These are phyloP conservation scores for Siphlonurus alternatus DNA, from an alignment of 2,888 invertebrate genomes.

Conservation along the genomic window DNA sequence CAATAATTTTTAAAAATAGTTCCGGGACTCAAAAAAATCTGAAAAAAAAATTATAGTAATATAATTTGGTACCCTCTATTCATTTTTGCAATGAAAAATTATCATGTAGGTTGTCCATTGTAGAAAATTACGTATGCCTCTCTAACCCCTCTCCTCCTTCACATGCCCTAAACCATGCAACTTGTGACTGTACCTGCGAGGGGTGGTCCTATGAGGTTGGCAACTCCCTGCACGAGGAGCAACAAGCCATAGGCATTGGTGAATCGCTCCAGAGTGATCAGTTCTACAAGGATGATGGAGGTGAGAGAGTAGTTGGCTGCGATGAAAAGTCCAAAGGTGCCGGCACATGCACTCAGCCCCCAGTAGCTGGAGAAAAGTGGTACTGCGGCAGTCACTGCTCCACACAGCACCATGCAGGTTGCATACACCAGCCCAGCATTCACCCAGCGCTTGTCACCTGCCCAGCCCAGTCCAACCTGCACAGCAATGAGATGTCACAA, in stretches of 20 bases:
- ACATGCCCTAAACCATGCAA: too few species aligned
- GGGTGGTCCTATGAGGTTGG: conserved; percentile 82
- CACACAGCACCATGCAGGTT: conserved; percentile 51
- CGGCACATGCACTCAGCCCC: conserved; percentile 32
- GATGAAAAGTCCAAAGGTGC: conserved; percentile 74
- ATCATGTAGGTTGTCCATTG: too few species aligned
- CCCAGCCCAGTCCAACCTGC: conserved; percentile 66
- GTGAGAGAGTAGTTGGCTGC: conserved; percentile 85
- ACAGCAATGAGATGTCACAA: conserved; percentile 16
- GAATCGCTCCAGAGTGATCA: conserved; percentile 80
- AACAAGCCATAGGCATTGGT: conserved; percentile 84
- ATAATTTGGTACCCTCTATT: too few species aligned
- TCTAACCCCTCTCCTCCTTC: too few species aligned
- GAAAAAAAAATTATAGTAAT: too few species aligned
- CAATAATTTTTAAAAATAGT: too few species aligned
- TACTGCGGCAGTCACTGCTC: conserved; percentile 41
- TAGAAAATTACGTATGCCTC: too few species aligned
- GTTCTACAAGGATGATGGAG: conserved; percentile 70
- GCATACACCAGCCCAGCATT: conserved; percentile 72
- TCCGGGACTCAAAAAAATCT: too few species aligned
- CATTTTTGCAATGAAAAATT: too few species aligned
- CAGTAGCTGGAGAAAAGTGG: conserved; percentile 36
- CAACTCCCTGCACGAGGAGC: conserved; percentile 78
- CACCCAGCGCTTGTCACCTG: conserved; percentile 72
- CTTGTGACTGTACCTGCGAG: conserved; percentile 81